Evolutionary conservation across 2,113 vertebrate species (phyloP), one percentile per base, ranked within the genome.

Genomic region (Eidolon helvum): DNA sequence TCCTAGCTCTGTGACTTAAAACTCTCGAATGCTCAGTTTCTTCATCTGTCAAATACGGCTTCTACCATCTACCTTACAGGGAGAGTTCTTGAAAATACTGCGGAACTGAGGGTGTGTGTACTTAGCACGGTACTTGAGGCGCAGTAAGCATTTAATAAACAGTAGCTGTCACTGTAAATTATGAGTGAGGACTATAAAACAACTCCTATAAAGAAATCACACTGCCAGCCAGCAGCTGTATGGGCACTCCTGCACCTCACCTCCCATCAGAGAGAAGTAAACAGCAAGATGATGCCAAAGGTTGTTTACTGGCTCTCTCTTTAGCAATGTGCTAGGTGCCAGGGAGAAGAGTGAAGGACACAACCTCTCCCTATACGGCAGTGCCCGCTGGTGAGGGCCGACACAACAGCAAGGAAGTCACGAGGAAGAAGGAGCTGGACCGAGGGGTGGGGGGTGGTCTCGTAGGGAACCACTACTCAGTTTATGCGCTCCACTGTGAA

Each of bases 141-240:
- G 83, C 2, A 88, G 61, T n/a, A 88, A 86, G 83, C 79, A 63
- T 28, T 85, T 80, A 55, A 59, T 94, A 96, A 87, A 94, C 15
- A 91, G 72, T 24, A 87, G 84, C 45, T 92, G 33, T 57, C 87
- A 82, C 84, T 94, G n/a, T 55, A 93, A 89, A 89, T 82, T 48
- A 30, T 80, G 43, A 71, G n/a, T 22, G 22, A 84, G 78, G 48
- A 61, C 53, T 68, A 12, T 83, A 59, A 89, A 94, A 77, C 38
- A 92, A 53, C 78, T 69, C 80, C 61, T 59, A 35, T 5, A 92
- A 65, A 93, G 68, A 50, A 66, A 5, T 19, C 66, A 38, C 10
- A 65, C 69, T 35, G 38, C 55, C 82, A 87, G 45, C 38, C 83
- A 53, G 84, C 75, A 87, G 55, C 53, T 16, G 33, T 53, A 59